Evolutionary conservation across 2,888 invertebrate species (phyloP), one percentile per base, ranked within the genome.

Genomic region (Apodemia duryi): DNA sequence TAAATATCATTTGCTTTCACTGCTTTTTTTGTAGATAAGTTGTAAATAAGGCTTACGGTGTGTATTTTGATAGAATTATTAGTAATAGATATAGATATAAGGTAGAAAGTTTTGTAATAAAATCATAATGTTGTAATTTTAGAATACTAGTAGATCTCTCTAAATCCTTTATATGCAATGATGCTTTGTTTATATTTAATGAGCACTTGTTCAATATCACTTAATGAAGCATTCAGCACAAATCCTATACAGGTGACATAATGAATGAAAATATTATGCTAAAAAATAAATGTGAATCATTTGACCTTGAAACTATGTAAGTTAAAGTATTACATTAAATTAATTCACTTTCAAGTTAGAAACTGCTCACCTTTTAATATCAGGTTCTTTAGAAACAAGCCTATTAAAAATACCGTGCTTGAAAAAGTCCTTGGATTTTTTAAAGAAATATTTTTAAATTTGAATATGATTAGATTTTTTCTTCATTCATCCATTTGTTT

Each of bases 1-100:
- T 28, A 21, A 38, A 43, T 68, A 69, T 66, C 69, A 69, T 57
- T 57, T 73, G 82, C 78, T 80, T 82, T 72, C 74, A 77, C 76
- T 75, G 84, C 84, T 84, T 85, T 65, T 83, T 83, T 60, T 64
- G 32, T 64, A 21, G 63, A 28, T 49, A 57, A 13, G 62, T 62
- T 65, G 62, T 68, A 64, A 65, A 49, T 63, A 68, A 65, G 10
- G 69, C 67, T 70, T 68, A 61, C 62, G 21, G 57, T 60, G 6
- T 38, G 46, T 28, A 61, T 64, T 62, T 66, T 65, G 6, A 43
- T 62, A 43, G 65, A 65, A 43, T 62, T 51, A 11, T 62, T 49
- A 51, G 63, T 46, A 52, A 51, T 61, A 67, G 61, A 43, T 13
- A 21, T 52, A 52, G 43, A 29, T 49, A 13, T 28, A 13, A 63